These are phyloP conservation scores for Pardalotus punctatus DNA, from an alignment of 2,113 vertebrate species.

Conservation along the genomic window DNA sequence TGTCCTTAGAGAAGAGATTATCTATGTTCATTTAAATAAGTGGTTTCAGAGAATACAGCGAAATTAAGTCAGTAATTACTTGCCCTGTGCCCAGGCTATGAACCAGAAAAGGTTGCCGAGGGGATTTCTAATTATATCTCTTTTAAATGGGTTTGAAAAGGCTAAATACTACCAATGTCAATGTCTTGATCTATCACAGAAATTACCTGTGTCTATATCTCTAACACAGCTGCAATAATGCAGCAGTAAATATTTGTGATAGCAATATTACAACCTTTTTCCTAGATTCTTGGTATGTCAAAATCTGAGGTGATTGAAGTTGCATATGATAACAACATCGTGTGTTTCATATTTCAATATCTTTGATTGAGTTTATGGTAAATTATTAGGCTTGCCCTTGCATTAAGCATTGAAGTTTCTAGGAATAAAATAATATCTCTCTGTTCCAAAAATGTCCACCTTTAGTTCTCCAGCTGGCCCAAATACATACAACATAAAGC, in stretches of 20 bases:
- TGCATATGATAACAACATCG: neutral
- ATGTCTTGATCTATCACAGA: neutral
- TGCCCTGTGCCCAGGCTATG: neutral
- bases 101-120: neutral
- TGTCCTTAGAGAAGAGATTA: neutral
- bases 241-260: neutral
- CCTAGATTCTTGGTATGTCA: neutral
- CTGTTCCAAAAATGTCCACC: neutral
- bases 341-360: neutral
- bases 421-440: neutral
- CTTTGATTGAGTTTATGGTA: neutral
- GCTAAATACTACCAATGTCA: neutral
- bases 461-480: neutral
- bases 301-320: neutral
- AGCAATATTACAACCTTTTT: neutral
- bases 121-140: neutral
- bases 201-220: neutral
- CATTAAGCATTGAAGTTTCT: neutral
- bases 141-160: neutral
- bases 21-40: slow-evolving; percentile 5
- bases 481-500: neutral
- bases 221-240: neutral
- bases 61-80: slow-evolving; percentile 24
- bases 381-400: neutral
- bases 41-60: neutral